Percentiles rank a stretch among this genome's conserved stretches.
phyloP scores from a whole-genome alignment of 2,113 vertebrate species.

The Cromileptes altivelis region DNA sequence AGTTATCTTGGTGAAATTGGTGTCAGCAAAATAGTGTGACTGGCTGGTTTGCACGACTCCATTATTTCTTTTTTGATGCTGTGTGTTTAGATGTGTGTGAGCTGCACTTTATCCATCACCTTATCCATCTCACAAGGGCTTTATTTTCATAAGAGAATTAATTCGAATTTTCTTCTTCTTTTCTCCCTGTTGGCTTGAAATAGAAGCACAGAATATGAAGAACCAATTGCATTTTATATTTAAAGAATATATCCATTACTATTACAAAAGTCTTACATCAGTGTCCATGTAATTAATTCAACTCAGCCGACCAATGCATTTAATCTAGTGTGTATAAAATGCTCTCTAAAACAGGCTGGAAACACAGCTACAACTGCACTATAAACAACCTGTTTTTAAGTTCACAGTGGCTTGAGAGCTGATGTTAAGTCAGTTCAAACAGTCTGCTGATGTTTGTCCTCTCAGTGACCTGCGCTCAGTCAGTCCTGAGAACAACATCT shows the following conservation, averaged over 20 bases:
- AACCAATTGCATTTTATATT: background rate
- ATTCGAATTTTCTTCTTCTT: background rate
- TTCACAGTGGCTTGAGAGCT: background rate
- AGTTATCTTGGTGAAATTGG: conserved; percentile 34
- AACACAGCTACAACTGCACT: background rate
- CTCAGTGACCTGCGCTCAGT: conserved; percentile 26
- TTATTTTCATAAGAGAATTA: background rate
- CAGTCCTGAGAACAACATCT: conserved; percentile 43
- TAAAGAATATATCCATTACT: background rate
- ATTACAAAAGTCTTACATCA: background rate
- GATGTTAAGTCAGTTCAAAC: background rate
- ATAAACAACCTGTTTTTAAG: background rate
- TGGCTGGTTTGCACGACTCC: background rate
- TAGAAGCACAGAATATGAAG: background rate
- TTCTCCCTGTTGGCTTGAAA: background rate
- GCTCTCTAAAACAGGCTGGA: background rate
- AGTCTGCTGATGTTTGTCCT: conserved; percentile 28
- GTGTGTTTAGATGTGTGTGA: background rate
- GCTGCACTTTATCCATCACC: too few relatives aligned
- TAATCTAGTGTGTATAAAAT: background rate
- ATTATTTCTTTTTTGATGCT: conserved; percentile 10
- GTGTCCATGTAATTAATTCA: background rate
- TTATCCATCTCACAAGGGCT: background rate
- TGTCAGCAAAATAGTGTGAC: conserved; percentile 56
- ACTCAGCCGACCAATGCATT: background rate